phyloP scores from a whole-genome alignment of 2,888 invertebrate species.

The Hypolimnas misippus region DNA sequence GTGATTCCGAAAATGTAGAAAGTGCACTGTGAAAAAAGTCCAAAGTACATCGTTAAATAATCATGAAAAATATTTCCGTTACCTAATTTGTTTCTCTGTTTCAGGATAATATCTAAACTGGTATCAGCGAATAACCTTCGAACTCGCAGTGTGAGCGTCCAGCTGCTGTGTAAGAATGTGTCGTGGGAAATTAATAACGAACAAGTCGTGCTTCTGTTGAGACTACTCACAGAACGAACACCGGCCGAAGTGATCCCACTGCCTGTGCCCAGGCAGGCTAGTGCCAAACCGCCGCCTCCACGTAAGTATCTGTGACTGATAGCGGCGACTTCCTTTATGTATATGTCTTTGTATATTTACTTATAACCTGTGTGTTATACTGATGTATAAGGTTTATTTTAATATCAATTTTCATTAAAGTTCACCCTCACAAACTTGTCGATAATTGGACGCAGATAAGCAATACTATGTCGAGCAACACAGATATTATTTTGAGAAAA shows the following conservation, averaged over 20 bases:
- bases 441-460: too few species aligned
- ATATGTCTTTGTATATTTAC: neutral
- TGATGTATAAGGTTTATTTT: too few species aligned
- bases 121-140: constrained; percentile 67
- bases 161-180: constrained; percentile 58
- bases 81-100: neutral
- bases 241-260: constrained; percentile 42
- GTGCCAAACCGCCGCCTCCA: constrained; percentile 38
- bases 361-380: too few species aligned
- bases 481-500: too few species aligned
- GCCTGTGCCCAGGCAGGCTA: constrained; percentile 45
- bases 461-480: too few species aligned
- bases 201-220: constrained; percentile 62
- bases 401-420: too few species aligned
- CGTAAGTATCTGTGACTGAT: constrained; percentile 48
- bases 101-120: constrained; percentile 65
- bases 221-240: constrained; percentile 58
- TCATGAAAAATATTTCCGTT: too few species aligned
- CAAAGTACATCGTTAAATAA: too few species aligned
- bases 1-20: too few species aligned
- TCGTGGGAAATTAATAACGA: constrained; percentile 70
- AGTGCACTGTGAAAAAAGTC: too few species aligned
- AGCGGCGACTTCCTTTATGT: neutral
- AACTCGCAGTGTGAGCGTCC: constrained; percentile 59
- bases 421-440: too few species aligned